These are phyloP conservation scores for Marmota flaviventris DNA, from an alignment of 2,113 vertebrate genomes.

Conservation along the genomic window DNA sequence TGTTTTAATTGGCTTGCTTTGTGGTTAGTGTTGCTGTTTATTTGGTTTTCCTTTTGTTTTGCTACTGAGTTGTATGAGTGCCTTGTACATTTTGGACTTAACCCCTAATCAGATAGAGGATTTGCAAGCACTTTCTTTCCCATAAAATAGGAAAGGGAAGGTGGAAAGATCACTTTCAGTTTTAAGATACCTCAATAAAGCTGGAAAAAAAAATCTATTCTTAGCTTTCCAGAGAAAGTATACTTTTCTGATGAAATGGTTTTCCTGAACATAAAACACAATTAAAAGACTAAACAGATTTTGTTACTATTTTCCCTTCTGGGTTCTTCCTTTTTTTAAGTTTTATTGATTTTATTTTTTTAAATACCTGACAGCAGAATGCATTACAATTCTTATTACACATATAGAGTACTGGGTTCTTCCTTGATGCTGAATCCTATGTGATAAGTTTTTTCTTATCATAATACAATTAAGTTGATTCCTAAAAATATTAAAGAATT, in stretches of 20 bases:
- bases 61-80: neutral
- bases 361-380: no score
- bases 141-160: neutral
- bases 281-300: neutral
- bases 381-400: no score
- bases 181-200: neutral
- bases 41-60: neutral
- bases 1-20: neutral
- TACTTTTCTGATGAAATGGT: neutral
- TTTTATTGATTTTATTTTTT: no score
- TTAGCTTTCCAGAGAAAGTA: neutral
- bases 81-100: neutral
- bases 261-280: conserved; percentile 18
- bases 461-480: conserved; percentile 5
- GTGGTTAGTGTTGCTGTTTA: neutral
- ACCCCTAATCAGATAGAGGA: neutral
- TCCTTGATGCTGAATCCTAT: neutral
- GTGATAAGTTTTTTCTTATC: neutral
- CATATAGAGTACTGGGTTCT: neutral
- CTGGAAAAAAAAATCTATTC: neutral
- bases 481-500: neutral
- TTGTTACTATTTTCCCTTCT: neutral
- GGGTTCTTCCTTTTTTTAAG: neutral
- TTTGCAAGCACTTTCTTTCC: neutral
- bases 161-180: neutral